Evolutionary conservation across 2,797 vertebrate genomes (phyloP), one percentile per base, ranked within the genome.

Genomic region (Scomberomorus guttatus): DNA sequence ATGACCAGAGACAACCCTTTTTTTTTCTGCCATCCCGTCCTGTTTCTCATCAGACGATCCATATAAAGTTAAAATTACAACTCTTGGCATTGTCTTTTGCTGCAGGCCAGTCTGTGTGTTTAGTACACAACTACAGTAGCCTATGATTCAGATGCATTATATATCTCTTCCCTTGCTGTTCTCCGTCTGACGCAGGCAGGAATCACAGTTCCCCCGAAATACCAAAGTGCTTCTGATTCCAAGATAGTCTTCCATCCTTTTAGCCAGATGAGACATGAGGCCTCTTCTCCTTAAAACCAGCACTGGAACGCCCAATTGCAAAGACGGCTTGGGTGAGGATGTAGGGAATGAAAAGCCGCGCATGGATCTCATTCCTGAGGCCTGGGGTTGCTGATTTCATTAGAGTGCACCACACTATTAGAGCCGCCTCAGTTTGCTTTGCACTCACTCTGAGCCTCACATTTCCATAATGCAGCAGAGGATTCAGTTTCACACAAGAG

Each of bases 301-400:
- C 1, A 18, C 87, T 77, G 82, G 84, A 86, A 91, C 37, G 79
- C 72, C 56, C 81, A 90, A 85, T 80, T 88, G 92, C 90, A 87
- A 82, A 90, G 87, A 80, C 60, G 77, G 85, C 89, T 87, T 81
- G 77, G 87, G 90, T 88, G 90, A 92, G 87, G 90, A 89, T 89
- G 80, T 71, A 73, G 79, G 86, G 86, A 93, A 92, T 84, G 80
- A 93, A 90, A 87, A 89, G 80, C 67, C 50, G 44, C 77, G 77
- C 73, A 79, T 82, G 89, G 82, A 87, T 90, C 86, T 90, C 90
- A 92, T 94, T 94, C 89, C 90, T 90, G 92, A 94, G 92, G 89
- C 88, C 90, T 91, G 86, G 91, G 89, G 83, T 91, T 89, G 87
- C 90, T 94, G 93, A 95, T 95, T 94, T 94, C 92, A 95, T 94